Evolutionary conservation across 2,113 vertebrate species (phyloP).

Genomic region (Muntiacus reevesi): DNA sequence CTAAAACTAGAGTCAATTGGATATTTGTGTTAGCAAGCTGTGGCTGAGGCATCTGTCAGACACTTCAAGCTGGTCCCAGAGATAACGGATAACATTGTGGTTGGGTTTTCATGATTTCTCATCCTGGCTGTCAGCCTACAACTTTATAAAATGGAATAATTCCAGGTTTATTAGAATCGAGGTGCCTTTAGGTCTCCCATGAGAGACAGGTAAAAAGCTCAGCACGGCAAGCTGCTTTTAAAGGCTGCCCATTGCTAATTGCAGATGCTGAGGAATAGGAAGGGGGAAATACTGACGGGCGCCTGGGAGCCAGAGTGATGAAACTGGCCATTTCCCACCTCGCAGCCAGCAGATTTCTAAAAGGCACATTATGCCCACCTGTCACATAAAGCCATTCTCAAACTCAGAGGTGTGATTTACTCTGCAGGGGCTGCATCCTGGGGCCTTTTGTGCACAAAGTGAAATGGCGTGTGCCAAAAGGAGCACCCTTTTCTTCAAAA

Average conservation of each 20-base stretch:
- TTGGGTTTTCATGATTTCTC: slow-evolving; percentile 1
- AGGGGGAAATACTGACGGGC: background rate
- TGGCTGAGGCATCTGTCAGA: background rate
- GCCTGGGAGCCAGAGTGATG: background rate
- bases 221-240: background rate
- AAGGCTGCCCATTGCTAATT: background rate
- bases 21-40: background rate
- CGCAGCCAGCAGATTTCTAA: background rate
- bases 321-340: background rate
- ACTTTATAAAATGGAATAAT: slow-evolving; percentile 55
- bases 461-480: background rate
- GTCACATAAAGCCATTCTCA: background rate
- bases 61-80: background rate
- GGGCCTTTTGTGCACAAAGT: background rate
- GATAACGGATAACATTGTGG: background rate
- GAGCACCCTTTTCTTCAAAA: background rate
- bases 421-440: background rate
- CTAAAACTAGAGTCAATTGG: fast-evolving
- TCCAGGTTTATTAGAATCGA: slow-evolving; percentile 38
- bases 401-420: background rate
- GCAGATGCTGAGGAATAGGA: background rate
- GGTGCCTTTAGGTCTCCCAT: background rate
- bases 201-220: slow-evolving; percentile 26
- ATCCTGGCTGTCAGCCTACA: background rate
- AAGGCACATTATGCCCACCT: background rate